Base-by-base conservation (phyloP, 2,113 vertebrate species). In the Origma solitaria region DNA sequence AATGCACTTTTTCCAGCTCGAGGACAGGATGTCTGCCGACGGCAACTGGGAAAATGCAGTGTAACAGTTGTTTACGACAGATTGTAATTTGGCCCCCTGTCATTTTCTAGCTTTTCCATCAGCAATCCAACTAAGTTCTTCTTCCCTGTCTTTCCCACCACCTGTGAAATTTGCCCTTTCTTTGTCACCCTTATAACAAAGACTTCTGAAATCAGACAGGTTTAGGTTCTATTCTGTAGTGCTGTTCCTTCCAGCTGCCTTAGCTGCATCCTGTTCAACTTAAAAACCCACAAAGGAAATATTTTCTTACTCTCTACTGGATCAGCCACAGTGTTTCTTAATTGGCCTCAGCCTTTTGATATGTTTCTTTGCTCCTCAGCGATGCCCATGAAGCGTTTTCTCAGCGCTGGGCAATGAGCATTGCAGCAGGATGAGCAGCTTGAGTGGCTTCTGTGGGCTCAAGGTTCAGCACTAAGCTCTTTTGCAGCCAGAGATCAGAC, bases 351-450 rank as follows among this genome's bases (percentile, higher is more conserved):
- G 50, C 30, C 16, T 94, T 90, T 69, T 82, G 38, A 12, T 70
- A 60, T 28, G 2, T 71, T 77, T 91, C 28, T 65, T 53, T 53
- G 28, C n/a, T 51, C 30, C 35, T 60, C 50, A 49, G 28, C 23
- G 51, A 6, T 33, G 31, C 28, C 51, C 25, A 22, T 3, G 31
- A 45, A 60, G n/a, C 11, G n/a, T 60, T 84, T 49, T 66, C 42
- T 65, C 13, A 11, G 68, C 0, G 0, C 22, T 13, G 25, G 37
- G 15, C 58, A 50, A 15, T 1, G 33, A 51, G 23, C 0, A 2
- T 4, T 91, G 94, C 0, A 3, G 24, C 40, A 76, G 53, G 65
- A 75, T 45, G 79, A 80, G 58, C 42, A 68, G 31, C 19, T n/a
- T 27, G 24, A n/a, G 49, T 35, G 68, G 62, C 54, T 72, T 50